These are phyloP conservation scores for Iselma pallidipennis DNA, from an alignment of 2,888 invertebrate genomes.

Conservation along the genomic window DNA sequence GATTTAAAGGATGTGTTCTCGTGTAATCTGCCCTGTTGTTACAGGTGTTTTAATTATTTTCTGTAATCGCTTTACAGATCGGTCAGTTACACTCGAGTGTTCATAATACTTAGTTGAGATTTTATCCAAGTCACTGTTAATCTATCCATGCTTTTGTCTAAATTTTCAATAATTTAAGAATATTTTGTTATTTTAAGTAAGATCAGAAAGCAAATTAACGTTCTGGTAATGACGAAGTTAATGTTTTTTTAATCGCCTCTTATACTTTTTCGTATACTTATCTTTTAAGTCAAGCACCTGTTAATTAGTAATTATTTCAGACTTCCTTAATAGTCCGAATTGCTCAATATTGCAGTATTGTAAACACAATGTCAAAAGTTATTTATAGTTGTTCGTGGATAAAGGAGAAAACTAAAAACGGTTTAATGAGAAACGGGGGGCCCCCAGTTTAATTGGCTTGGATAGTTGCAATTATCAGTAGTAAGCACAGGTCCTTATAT, in stretches of 20 bases:
- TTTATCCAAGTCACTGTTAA: too few species aligned
- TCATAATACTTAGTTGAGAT: too few species aligned
- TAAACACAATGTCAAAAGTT: constrained; percentile 22
- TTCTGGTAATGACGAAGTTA: background rate
- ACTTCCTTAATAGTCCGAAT: constrained; percentile 15
- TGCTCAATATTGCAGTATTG: constrained; percentile 14
- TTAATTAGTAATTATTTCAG: background rate
- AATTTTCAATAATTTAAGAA: too few species aligned
- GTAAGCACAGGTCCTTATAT: constrained; percentile 45
- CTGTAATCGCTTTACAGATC: too few species aligned
- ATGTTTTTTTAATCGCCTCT: background rate
- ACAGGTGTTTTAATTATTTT: too few species aligned
- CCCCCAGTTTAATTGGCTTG: constrained; percentile 48
- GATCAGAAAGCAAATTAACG: background rate
- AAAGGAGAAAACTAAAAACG: constrained; percentile 27
- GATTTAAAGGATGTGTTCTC: too few species aligned
- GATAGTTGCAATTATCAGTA: constrained; percentile 50
- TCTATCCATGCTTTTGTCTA: too few species aligned
- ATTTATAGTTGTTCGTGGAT: constrained; percentile 22
- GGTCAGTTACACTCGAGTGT: too few species aligned
- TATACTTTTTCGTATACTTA: background rate
- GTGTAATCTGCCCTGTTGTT: too few species aligned
- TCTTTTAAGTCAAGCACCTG: background rate
- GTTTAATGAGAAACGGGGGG: constrained; percentile 46
- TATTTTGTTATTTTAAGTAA: too few species aligned